Base-by-base conservation (phyloP, 1,140 invertebrate genomes). In the Microplitis demolitor region DNA sequence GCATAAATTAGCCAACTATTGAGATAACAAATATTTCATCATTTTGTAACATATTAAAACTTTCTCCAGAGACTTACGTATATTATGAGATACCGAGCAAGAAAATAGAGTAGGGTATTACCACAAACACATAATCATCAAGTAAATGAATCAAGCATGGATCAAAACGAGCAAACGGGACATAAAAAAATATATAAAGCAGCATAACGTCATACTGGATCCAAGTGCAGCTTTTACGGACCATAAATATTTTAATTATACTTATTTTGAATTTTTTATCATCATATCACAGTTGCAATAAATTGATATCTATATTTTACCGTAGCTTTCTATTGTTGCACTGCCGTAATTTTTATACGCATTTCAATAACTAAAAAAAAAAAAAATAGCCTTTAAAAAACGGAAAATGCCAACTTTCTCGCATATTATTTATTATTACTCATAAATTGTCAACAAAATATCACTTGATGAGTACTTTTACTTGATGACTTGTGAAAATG, bases 331-430 rank as follows among this genome's bases (percentile, higher is more conserved):
- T 64, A 67, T 67, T 67, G 24, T 56, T 31, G 24, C 14, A 58
- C 24, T 58, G 24, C 24, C 9, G 14, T 35, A 62, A 24, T 31
- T 62, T 4, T 11, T 13, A 35, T 62, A 39, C 35, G 13, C 35
- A 62, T 31, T 35, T 35, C 11, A 37, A 37, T 9, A 39, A 62
- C 14, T 14, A 37, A 63, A 35, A 37, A 58, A 33, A 31, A 67
- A 24, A 11, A 37, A 11, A 16, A 45, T 33, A 13, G 62, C 14
- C 45, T 54, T 35, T 37, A 33, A 53, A 68, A 37, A 33, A 68
- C 69, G 61, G 24, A 64, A 69, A 74, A 73, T 76, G 66, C 73
- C 77, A 77, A 78, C 79, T 79, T 80, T 80, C 78, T 71, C 76
- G 64, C 72, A 75, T 74, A 68, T 78, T 56, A 58, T 67, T 31